phyloP scores from a whole-genome alignment of 1,140 invertebrate species.

The Cylas formicarius region DNA sequence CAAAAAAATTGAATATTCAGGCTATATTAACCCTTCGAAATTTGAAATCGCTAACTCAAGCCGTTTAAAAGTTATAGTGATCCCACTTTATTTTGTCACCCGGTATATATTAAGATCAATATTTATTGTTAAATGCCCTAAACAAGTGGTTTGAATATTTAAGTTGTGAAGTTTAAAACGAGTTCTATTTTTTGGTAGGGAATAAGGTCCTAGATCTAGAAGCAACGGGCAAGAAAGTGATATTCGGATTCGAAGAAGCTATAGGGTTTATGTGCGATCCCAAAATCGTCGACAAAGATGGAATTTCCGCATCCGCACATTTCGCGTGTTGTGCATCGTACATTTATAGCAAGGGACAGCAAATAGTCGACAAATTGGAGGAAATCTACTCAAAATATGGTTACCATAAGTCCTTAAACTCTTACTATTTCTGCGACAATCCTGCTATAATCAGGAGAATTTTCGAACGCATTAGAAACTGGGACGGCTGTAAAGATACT shows the following conservation, averaged over 20 bases:
- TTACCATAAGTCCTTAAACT: conserved; percentile 76
- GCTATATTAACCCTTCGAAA: too few relatives aligned
- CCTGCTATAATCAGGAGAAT: conserved; percentile 62
- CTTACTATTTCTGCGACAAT: conserved; percentile 84
- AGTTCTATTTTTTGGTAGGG: conserved; percentile 69
- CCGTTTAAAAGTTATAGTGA: too few relatives aligned
- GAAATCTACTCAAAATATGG: conserved; percentile 82
- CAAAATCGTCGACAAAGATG: conserved; percentile 90
- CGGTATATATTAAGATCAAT: too few relatives aligned
- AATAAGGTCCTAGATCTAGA: conserved; percentile 75
- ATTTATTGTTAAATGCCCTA: too few relatives aligned
- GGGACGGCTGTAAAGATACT: conserved; percentile 52
- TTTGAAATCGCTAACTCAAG: too few relatives aligned
- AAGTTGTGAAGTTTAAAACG: conserved; percentile 74
- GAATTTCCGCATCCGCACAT: conserved; percentile 77
- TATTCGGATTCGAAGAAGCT: conserved; percentile 93
- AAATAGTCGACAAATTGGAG: conserved; percentile 67
- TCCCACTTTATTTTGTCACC: too few relatives aligned
- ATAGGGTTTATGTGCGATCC: conserved; percentile 93
- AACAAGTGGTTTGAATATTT: conserved; percentile 88
- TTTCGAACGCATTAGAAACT: conserved; percentile 79
- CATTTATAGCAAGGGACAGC: conserved; percentile 58
- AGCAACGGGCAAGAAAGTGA: conserved; percentile 60
- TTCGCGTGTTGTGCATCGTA: conserved; percentile 61
- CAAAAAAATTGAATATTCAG: too few relatives aligned